A percentile compares a stretch with the other conserved stretches of the same genome.
These are phyloP conservation scores for Romanogobio albipinnatus DNA, from an alignment of 2,113 vertebrate species.

Conservation along the genomic window DNA sequence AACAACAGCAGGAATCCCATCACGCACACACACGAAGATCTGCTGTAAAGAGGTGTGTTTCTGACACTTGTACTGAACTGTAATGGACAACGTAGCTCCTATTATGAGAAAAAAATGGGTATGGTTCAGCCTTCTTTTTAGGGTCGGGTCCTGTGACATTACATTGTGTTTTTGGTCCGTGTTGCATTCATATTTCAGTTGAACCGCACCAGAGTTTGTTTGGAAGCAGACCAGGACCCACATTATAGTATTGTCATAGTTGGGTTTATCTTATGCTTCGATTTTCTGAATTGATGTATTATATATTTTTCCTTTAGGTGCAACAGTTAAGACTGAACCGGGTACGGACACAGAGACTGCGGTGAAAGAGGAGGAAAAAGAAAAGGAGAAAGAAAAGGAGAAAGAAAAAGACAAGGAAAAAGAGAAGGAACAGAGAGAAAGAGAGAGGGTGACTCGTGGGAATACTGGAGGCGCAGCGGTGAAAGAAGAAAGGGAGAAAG, in stretches of 20 bases:
- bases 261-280: neutral
- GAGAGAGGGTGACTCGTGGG: slow-evolving; percentile 81
- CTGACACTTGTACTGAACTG: too few species aligned
- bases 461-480: slow-evolving; percentile 56
- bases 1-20: too few species aligned
- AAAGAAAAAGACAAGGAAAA: slow-evolving; percentile 80
- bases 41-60: too few species aligned
- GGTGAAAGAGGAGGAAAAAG: slow-evolving; percentile 86
- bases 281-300: neutral
- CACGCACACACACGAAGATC: too few species aligned
- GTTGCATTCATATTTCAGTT: too few species aligned
- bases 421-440: slow-evolving; percentile 81
- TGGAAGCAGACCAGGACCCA: too few species aligned
- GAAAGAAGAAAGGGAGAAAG: slow-evolving; percentile 75
- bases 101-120: too few species aligned
- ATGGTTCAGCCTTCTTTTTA: too few species aligned
- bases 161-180: too few species aligned
- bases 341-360: slow-evolving; percentile 70
- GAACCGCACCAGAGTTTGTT: too few species aligned
- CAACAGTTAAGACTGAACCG: slow-evolving; percentile 74
- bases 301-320: slow-evolving; percentile 51
- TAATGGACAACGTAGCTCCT: too few species aligned
- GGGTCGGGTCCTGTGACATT: too few species aligned
- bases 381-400: slow-evolving; percentile 80
- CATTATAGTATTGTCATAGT: neutral